These are phyloP conservation scores for Hemichromis elongatus DNA, from an alignment of 2,113 vertebrate genomes.

Conservation along the genomic window DNA sequence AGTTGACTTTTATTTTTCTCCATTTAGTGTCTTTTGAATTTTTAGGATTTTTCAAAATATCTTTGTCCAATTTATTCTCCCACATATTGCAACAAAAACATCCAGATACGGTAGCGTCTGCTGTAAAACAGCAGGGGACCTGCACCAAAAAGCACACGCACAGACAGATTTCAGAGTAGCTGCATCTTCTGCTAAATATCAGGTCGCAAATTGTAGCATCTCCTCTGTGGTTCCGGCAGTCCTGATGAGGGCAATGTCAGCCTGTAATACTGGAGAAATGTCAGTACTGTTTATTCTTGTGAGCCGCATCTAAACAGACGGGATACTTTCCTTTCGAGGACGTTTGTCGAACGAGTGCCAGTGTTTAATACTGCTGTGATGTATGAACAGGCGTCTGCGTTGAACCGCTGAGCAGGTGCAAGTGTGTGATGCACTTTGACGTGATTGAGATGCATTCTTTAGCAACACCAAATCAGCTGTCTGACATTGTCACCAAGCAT, in stretches of 20 bases:
- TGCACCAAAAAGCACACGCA: conserved; percentile 63
- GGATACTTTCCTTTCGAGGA: not conserved
- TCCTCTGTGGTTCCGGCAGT: conserved; percentile 50
- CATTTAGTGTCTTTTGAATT: conserved; percentile 41
- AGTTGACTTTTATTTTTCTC: conserved; percentile 29
- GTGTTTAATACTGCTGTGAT: conserved; percentile 2
- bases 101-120: conserved; percentile 71
- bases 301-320: conserved; percentile 10
- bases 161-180: conserved; percentile 62
- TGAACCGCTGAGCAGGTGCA: conserved; percentile 25
- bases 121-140: conserved; percentile 42
- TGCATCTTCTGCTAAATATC: conserved; percentile 63
- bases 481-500: conserved; percentile 65
- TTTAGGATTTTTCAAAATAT: conserved; percentile 50
- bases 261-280: not conserved
- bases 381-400: conserved; percentile 13
- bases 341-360: not conserved
- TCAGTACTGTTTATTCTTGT: not conserved
- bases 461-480: conserved; percentile 55
- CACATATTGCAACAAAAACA: conserved; percentile 75
- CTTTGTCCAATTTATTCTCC: conserved; percentile 42
- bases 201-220: conserved; percentile 49
- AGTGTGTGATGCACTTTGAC: conserved; percentile 26
- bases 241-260: conserved; percentile 15
- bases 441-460: conserved; percentile 43